Percentiles rank a stretch among this genome's conserved stretches.
phyloP scores from a whole-genome alignment of 2,797 vertebrate species.

The Dallia pectoralis region DNA sequence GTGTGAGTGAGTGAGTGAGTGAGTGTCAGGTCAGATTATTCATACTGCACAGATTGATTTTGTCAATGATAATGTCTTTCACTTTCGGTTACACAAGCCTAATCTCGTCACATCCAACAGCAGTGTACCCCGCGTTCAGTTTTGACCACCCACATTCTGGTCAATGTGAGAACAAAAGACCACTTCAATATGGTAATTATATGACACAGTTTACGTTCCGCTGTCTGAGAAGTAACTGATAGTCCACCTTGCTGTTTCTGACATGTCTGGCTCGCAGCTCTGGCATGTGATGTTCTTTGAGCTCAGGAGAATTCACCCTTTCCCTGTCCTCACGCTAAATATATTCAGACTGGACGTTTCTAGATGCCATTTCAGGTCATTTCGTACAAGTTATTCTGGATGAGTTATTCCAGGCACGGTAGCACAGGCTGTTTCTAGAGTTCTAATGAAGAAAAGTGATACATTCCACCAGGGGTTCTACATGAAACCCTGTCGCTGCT shows the following conservation, averaged over 20 bases:
- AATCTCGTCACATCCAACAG: neutral
- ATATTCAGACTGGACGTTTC: neutral
- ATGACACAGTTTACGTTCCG: conserved; percentile 17
- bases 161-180: neutral
- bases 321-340: neutral
- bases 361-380: neutral
- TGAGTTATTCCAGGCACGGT: too few relatives aligned
- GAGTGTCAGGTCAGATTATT: neutral
- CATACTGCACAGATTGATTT: neutral
- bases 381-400: neutral
- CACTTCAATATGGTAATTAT: conserved; percentile 4
- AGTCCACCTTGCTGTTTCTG: conserved; percentile 14
- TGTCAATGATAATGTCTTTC: neutral
- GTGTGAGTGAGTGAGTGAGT: neutral
- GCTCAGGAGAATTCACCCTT: conserved; percentile 32
- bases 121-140: conserved; percentile 18
- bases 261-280: conserved; percentile 34
- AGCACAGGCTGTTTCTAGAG: too few relatives aligned
- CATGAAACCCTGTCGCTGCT: too few relatives aligned
- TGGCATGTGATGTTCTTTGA: conserved; percentile 2
- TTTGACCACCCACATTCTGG: conserved; percentile 43
- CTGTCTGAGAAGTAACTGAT: conserved; percentile 21
- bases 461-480: too few relatives aligned
- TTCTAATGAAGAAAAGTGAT: too few relatives aligned
- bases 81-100: neutral